Evolutionary conservation across 2,113 vertebrate species (phyloP), one percentile per base, ranked within the genome.

Genomic region (Anhinga rufa): DNA sequence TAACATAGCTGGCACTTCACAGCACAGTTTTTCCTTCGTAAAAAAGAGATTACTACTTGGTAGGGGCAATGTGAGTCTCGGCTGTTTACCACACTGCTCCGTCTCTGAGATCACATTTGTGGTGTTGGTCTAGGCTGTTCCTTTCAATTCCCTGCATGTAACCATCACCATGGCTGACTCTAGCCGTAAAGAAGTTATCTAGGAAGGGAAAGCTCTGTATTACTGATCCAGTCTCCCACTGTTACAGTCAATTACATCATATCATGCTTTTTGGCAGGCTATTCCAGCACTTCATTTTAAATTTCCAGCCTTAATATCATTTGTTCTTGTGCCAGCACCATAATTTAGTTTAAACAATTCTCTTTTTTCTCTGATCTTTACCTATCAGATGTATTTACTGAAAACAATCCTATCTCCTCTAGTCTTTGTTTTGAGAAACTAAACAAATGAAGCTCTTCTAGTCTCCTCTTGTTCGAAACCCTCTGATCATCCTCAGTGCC

Each of bases 321-420:
- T 90, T 96, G 92, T 94, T 96, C 95, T 86, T 90, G 68, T 93
- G 95, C 96, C 95, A 96, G 92, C 71, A 81, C 77, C 29, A 0
- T 96, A 86, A 95, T 90, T 92, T 70, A 74, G 82, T 90, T 97
- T 96, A 92, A 96, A 96, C 88, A 94, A 54, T 85, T 95, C 87
- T 72, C 81, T 90, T 96, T 93, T 94, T 90, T 20, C 95, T 95
- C 92, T 92, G 95, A 93, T 96, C 95, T 92, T 94, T 92, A 93
- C 95, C 95, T 95, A 95, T 94, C 95, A 94, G 95, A 96, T 95
- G 24, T 93, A 96, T 96, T 96, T 96, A 97, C 94, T 68, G 82
- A 88, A 96, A 96, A 96, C 95, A 97, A 96, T 95, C 88, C 86
- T 96, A 96, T 96, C 96, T 96, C 85, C 88, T 94, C 90, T 81